Evolutionary conservation across 2,797 vertebrate species (phyloP).

Genomic region (Leucoraja ocellata): DNA sequence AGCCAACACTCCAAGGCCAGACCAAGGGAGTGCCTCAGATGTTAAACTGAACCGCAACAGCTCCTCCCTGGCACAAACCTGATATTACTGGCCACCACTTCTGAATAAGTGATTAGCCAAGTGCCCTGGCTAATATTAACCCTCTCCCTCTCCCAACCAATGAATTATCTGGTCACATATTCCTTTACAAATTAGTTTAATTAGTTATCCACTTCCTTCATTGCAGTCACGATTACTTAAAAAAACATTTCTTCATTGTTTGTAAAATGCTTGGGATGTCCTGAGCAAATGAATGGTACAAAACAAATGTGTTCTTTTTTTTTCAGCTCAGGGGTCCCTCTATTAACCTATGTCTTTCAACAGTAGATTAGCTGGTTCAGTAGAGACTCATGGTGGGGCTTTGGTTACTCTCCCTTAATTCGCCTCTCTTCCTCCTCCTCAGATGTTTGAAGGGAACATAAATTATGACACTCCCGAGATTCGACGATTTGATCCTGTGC

Average conservation of each 20-base stretch:
- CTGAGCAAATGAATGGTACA: neutral
- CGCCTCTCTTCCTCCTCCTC: conserved; percentile 41
- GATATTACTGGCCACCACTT: neutral
- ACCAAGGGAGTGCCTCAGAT: neutral
- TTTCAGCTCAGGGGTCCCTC: neutral
- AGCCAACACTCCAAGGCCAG: neutral
- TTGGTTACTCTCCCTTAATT: conserved; percentile 23
- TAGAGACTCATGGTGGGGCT: neutral
- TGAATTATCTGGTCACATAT: neutral
- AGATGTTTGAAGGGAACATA: conserved; percentile 95
- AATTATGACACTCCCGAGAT: conserved; percentile 92
- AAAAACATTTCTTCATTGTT: neutral
- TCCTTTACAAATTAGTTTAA: too few species aligned
- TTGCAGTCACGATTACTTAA: neutral
- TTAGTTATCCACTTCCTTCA: neutral
- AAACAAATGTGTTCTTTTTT: neutral
- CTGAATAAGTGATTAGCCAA: neutral
- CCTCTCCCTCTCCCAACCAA: neutral
- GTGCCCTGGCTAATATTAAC: neutral
- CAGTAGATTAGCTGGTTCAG: neutral
- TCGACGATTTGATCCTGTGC: conserved; percentile 79
- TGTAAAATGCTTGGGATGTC: neutral
- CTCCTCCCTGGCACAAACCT: neutral
- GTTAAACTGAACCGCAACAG: neutral
- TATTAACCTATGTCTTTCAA: neutral